phyloP scores from a whole-genome alignment of 2,797 vertebrate genomes.

The Oceanodroma leucorhoa region DNA sequence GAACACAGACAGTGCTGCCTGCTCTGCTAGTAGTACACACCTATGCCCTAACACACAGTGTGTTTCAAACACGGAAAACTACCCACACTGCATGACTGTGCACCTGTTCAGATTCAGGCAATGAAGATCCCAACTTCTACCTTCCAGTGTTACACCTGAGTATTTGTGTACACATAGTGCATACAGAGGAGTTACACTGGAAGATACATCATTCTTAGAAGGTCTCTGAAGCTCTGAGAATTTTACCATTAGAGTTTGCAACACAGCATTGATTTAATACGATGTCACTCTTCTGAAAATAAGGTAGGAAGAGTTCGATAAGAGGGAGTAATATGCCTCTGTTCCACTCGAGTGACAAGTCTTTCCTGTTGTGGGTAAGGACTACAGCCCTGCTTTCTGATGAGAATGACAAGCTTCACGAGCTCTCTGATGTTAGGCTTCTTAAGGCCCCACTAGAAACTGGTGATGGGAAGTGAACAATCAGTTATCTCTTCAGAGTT shows the following conservation, averaged over 20 bases:
- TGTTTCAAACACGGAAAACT: neutral
- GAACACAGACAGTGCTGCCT: neutral
- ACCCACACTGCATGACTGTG: neutral
- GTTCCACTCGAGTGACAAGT: neutral
- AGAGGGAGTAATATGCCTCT: neutral
- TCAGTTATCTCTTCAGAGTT: neutral
- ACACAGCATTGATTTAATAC: neutral
- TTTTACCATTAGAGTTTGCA: neutral
- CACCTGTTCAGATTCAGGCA: neutral
- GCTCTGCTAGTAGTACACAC: neutral
- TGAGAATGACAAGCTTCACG: neutral
- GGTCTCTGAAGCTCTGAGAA: neutral
- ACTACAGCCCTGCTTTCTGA: neutral
- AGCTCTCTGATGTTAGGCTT: neutral
- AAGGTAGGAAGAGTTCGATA: neutral
- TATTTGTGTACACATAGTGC: neutral
- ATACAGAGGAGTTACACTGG: neutral
- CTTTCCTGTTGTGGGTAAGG: neutral
- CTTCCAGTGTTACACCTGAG: neutral
- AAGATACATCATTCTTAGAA: neutral
- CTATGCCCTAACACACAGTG: fast-evolving
- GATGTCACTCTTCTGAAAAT: neutral
- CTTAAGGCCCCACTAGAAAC: neutral
- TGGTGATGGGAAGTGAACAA: neutral
- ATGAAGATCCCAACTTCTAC: neutral